These are phyloP conservation scores for Clostera curtula DNA, from an alignment of 2,888 invertebrate genomes.

Conservation along the genomic window DNA sequence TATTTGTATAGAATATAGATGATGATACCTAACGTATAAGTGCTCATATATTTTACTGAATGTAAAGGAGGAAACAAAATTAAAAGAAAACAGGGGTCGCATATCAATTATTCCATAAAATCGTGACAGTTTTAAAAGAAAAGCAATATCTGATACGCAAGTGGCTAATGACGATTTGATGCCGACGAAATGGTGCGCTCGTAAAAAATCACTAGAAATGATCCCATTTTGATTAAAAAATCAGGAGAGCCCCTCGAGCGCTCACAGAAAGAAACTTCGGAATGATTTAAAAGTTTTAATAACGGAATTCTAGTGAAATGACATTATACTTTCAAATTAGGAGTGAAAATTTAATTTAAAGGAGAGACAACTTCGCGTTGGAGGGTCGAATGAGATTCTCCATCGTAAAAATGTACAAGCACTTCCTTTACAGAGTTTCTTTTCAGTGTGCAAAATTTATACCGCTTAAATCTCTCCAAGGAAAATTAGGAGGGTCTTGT, in stretches of 20 bases:
- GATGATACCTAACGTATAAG: no score
- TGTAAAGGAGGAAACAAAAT: conserved; percentile 25
- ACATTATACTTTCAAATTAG: conserved; percentile 77
- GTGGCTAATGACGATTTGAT: conserved; percentile 72
- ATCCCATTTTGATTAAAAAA: conserved; percentile 74
- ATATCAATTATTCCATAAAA: conserved; percentile 65
- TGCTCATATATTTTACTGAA: no score
- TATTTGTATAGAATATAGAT: no score
- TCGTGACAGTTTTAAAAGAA: conserved; percentile 61
- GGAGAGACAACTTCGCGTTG: conserved; percentile 69
- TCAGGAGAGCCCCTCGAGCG: conserved; percentile 56
- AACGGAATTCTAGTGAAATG: conserved; percentile 74
- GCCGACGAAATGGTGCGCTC: conserved; percentile 61
- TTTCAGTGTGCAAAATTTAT: conserved; percentile 70
- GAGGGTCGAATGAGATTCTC: conserved; percentile 67
- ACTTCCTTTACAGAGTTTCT: conserved; percentile 70
- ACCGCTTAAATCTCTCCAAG: conserved; percentile 66
- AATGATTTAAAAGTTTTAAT: conserved; percentile 77
- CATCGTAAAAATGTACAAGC: conserved; percentile 71
- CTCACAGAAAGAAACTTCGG: conserved; percentile 57
- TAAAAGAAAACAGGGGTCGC: conserved; percentile 35
- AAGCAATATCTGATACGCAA: conserved; percentile 71
- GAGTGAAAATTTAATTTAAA: conserved; percentile 77
- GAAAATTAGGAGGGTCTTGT: conserved; percentile 68
- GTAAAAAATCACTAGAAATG: conserved; percentile 74